phyloP scores from a whole-genome alignment of 2,888 invertebrate genomes.

The Dioctria rufipes region DNA sequence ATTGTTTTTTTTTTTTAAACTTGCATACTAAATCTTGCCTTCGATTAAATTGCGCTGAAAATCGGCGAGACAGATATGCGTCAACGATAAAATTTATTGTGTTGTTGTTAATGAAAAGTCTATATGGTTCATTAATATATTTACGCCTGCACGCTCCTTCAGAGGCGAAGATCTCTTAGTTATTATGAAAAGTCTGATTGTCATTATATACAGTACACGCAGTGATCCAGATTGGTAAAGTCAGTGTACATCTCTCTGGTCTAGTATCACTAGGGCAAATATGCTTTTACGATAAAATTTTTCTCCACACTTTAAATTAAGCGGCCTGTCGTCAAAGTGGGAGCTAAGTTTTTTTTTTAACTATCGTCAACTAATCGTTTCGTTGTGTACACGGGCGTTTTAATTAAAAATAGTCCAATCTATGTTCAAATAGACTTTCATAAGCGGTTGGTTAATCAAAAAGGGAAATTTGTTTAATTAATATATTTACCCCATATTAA shows the following conservation, averaged over 20 bases:
- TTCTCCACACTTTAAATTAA: constrained; percentile 2
- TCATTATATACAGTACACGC: too few relatives aligned
- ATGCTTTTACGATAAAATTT: constrained; percentile 27
- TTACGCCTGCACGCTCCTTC: constrained; percentile 14
- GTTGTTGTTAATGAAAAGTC: not conserved
- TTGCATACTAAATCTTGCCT: too few relatives aligned
- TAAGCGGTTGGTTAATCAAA: constrained; percentile 21
- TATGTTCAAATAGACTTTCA: constrained; percentile 17
- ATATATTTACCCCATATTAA: not conserved
- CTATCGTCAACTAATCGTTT: constrained; percentile 28
- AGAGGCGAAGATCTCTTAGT: constrained; percentile 12
- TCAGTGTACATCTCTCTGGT: constrained; percentile 12
- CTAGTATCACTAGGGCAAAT: not conserved
- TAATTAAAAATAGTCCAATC: constrained; percentile 39
- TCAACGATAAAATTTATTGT: too few relatives aligned
- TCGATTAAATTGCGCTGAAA: too few relatives aligned
- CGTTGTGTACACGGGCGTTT: constrained; percentile 5
- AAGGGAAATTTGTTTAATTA: constrained; percentile 26
- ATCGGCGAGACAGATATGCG: too few relatives aligned
- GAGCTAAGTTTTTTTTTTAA: too few relatives aligned
- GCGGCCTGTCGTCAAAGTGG: not conserved
- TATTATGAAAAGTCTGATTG: not conserved
- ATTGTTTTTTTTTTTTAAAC: too few relatives aligned
- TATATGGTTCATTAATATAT: constrained; percentile 21
- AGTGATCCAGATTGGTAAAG: not conserved